These are phyloP conservation scores for Nematolebias whitei DNA, from an alignment of 2,113 vertebrate genomes.

Conservation along the genomic window DNA sequence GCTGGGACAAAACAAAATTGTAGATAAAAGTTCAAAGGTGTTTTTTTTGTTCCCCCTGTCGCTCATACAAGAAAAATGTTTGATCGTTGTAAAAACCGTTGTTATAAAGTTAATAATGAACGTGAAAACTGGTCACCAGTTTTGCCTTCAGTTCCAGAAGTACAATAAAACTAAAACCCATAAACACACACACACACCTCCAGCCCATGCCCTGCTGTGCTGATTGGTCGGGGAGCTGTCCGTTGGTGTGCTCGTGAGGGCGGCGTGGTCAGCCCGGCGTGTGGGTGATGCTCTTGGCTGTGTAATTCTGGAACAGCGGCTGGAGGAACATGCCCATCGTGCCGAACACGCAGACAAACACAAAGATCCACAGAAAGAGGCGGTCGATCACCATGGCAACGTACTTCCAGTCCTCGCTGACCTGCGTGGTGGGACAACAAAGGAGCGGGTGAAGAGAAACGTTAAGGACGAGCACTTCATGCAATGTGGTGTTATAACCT, in stretches of 20 bases:
- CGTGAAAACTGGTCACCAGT: slow-evolving; percentile 62
- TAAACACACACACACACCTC: slow-evolving; percentile 16
- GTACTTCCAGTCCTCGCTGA: slow-evolving; percentile 98
- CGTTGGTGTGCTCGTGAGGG: slow-evolving; percentile 21
- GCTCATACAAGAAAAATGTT: slow-evolving; percentile 56
- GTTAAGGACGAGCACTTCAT: too few relatives aligned
- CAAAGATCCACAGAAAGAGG: slow-evolving; percentile 95
- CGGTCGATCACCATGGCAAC: slow-evolving; percentile 98
- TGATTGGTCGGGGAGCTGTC: slow-evolving; percentile 64
- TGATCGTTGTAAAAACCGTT: slow-evolving; percentile 65
- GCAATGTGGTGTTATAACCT: too few relatives aligned
- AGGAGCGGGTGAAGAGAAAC: not conserved
- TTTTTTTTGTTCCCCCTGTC: slow-evolving; percentile 1
- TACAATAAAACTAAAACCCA: slow-evolving; percentile 47
- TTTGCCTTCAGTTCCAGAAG: slow-evolving; percentile 58
- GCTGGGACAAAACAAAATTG: slow-evolving; percentile 46
- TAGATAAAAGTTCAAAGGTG: slow-evolving; percentile 44
- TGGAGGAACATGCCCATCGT: slow-evolving; percentile 96
- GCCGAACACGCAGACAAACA: slow-evolving; percentile 94
- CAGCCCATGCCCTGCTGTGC: slow-evolving; percentile 52
- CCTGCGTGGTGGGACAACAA: slow-evolving; percentile 72
- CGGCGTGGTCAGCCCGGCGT: slow-evolving; percentile 73
- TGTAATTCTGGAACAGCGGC: slow-evolving; percentile 95
- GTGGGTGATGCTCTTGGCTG: slow-evolving; percentile 84
- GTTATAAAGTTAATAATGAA: slow-evolving; percentile 74